Conservation (phyloP, 2,113 vertebrate species). For the Spilogale gracilis region DNA sequence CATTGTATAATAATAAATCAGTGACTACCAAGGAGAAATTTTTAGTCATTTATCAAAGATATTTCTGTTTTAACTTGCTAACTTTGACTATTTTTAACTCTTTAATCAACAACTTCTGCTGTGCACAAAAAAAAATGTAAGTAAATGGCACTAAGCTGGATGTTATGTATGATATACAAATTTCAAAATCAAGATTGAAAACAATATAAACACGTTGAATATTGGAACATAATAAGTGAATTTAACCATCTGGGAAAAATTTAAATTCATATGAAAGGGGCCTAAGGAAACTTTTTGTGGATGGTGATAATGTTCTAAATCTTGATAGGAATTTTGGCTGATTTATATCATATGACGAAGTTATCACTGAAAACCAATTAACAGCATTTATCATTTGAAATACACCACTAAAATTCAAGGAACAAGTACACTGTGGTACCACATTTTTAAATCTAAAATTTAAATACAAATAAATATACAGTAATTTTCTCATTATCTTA, state of each 20-base stretch:
- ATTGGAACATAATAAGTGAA: neutral
- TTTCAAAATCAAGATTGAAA: slow-evolving; percentile 22
- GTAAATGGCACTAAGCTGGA: neutral
- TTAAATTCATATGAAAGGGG: neutral
- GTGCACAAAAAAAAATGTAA: neutral
- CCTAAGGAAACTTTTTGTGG: neutral
- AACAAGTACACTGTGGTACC: neutral
- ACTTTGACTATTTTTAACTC: neutral
- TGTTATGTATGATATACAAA: neutral
- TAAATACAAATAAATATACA: neutral
- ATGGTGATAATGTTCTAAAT: neutral
- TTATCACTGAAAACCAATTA: neutral
- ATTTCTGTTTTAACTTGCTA: slow-evolving; percentile 7
- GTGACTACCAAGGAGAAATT: neutral
- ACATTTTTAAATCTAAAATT: neutral
- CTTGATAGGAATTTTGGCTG: neutral
- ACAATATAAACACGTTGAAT: neutral
- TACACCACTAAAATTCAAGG: neutral
- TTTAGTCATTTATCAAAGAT: neutral
- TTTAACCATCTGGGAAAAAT: neutral
- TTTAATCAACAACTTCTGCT: neutral
- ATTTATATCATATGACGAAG: slow-evolving; percentile 34
- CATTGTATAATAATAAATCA: neutral
- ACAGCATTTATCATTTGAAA: slow-evolving; percentile 38
- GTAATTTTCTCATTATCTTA: neutral